These are phyloP conservation scores for Arvicanthis niloticus DNA, from an alignment of 2,113 vertebrate genomes.

Conservation along the genomic window DNA sequence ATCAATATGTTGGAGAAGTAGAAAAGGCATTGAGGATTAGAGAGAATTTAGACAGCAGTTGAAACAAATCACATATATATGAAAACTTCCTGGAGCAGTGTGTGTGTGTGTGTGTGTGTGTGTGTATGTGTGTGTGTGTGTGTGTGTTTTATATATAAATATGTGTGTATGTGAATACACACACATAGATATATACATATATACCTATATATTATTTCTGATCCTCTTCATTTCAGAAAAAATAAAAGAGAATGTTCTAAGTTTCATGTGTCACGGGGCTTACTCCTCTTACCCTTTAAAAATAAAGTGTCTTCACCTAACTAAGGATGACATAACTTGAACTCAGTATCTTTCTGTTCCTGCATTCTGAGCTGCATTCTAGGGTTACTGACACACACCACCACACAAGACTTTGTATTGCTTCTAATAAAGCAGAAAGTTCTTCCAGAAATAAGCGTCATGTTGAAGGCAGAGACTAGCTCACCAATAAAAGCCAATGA, in stretches of 20 bases:
- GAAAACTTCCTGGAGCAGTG: too few relatives aligned
- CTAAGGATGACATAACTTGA: not conserved
- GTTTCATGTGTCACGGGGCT: not conserved
- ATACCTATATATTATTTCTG: not conserved
- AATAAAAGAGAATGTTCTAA: not conserved
- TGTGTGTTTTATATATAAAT: too few relatives aligned
- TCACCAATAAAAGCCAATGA: conserved; percentile 51
- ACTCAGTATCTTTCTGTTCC: not conserved
- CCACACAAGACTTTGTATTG: not conserved
- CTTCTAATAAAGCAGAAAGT: conserved; percentile 42
- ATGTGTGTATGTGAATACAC: too few relatives aligned
- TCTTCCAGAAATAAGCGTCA: conserved; percentile 6
- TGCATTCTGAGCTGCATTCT: not conserved
- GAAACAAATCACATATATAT: not conserved
- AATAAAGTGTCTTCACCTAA: not conserved
- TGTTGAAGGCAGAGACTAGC: conserved; percentile 50
- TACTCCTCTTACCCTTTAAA: not conserved
- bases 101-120: too few relatives aligned
- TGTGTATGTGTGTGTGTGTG: too few relatives aligned
- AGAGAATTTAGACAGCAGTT: not conserved
- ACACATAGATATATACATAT: too few relatives aligned
- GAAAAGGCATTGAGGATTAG: not conserved
- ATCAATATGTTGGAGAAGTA: not conserved
- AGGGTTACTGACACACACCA: not conserved
- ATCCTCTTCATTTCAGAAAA: not conserved